phyloP scores from a whole-genome alignment of 2,797 vertebrate genomes.

The Chiroxiphia lanceolata region DNA sequence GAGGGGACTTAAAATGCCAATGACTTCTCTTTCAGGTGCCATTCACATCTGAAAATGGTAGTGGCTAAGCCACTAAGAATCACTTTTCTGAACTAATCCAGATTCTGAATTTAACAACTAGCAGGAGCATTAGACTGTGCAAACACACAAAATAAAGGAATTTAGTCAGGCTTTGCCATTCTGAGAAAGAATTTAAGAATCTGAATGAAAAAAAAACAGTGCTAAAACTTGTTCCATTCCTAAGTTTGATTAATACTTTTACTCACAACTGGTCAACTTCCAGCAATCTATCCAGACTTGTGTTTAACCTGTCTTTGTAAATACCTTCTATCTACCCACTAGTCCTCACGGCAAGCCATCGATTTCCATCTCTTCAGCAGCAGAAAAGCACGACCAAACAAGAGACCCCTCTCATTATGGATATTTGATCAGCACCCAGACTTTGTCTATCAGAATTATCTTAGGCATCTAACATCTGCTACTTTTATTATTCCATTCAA shows the following conservation, averaged over 20 bases:
- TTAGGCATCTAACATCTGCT: not conserved
- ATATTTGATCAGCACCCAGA: not conserved
- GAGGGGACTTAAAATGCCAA: not conserved
- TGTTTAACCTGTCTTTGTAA: not conserved
- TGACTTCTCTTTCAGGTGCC: not conserved
- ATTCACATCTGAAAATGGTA: not conserved
- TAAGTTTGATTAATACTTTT: not conserved
- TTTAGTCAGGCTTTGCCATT: not conserved
- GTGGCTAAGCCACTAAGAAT: not conserved
- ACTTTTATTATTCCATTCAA: not conserved
- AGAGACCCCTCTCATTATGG: rapidly evolving
- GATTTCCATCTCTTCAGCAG: not conserved
- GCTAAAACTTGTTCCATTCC: not conserved
- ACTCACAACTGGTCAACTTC: not conserved
- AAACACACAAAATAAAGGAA: not conserved
- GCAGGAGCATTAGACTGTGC: not conserved
- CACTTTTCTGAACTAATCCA: not conserved
- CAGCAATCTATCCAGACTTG: not conserved
- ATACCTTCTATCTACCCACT: not conserved
- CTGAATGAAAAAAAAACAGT: not conserved
- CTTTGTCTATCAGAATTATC: not conserved
- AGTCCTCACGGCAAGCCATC: not conserved
- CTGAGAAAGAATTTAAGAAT: not conserved
- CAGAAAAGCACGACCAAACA: not conserved
- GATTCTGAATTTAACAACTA: not conserved